Conservation (phyloP, 2,888 invertebrate species). For the Polymixis lichenea region DNA sequence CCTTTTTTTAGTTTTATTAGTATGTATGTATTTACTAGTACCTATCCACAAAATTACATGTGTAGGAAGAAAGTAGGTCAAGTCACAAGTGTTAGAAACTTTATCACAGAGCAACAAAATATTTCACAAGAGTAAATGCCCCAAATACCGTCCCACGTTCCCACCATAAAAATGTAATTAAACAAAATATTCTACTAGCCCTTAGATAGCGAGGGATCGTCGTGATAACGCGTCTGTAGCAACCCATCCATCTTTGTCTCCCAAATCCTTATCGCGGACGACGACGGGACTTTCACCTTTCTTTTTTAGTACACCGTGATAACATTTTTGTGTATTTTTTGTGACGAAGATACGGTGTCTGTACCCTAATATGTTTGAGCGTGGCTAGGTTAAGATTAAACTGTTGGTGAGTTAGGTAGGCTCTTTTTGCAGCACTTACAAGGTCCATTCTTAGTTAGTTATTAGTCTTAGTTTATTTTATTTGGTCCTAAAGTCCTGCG, state of each 20-base stretch:
- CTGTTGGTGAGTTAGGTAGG: background rate
- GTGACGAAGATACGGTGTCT: constrained; percentile 25
- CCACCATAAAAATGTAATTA: constrained; percentile 63
- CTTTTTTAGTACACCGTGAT: constrained; percentile 57
- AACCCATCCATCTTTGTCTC: constrained; percentile 79
- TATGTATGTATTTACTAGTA: background rate
- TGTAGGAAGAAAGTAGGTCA: constrained; percentile 16
- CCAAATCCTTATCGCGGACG: constrained; percentile 71
- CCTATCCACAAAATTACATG: background rate
- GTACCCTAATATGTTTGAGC: constrained; percentile 32
- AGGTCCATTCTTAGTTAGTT: background rate
- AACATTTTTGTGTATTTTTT: constrained; percentile 59
- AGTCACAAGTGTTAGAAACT: background rate
- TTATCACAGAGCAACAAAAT: constrained; percentile 26
- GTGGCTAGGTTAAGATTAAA: constrained; percentile 14
- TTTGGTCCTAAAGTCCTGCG: background rate
- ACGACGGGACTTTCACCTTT: constrained; percentile 59
- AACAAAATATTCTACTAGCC: constrained; percentile 62
- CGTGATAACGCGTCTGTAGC: constrained; percentile 68
- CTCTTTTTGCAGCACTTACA: background rate
- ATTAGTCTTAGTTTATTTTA: background rate
- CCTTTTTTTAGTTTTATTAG: too few relatives aligned
- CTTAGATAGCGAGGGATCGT: constrained; percentile 58
- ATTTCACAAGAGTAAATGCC: constrained; percentile 24
- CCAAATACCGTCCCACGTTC: constrained; percentile 55